Evolutionary conservation across 1,140 invertebrate genomes (phyloP).

Genomic region (Antheraea pernyi): DNA sequence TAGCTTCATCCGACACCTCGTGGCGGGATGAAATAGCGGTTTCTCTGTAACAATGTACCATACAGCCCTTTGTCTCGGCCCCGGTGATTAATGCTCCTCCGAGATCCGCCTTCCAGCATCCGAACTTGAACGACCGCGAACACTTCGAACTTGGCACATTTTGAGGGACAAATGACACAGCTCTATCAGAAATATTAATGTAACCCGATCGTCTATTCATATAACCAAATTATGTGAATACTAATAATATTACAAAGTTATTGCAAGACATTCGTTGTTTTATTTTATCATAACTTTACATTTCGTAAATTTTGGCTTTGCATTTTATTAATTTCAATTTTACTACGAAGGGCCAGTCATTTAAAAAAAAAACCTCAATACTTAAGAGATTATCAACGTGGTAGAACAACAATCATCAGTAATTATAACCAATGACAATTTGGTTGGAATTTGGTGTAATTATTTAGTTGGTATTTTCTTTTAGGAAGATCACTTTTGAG

Average conservation of each 20-base stretch:
- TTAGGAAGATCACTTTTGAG: no score
- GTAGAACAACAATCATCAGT: no score
- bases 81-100: conserved; percentile 11
- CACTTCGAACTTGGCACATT: conserved; percentile 9
- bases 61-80: conserved; percentile 2
- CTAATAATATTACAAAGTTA: neutral
- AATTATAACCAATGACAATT: no score
- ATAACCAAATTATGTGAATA: neutral
- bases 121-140: neutral
- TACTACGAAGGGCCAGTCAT: no score
- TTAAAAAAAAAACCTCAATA: no score
- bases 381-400: no score
- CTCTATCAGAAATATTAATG: neutral
- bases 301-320: no score
- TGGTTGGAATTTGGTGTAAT: no score
- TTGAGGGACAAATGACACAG: neutral
- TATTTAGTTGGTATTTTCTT: no score
- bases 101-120: conserved; percentile 14
- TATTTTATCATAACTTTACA: no score
- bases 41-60: conserved; percentile 10
- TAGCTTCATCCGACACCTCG: neutral
- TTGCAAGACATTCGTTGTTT: no score
- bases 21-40: conserved; percentile 9
- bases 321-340: no score
- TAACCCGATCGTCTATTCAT: neutral